Evolutionary conservation across 1,140 invertebrate species (phyloP).

Genomic region (Trissolcus basalis): DNA sequence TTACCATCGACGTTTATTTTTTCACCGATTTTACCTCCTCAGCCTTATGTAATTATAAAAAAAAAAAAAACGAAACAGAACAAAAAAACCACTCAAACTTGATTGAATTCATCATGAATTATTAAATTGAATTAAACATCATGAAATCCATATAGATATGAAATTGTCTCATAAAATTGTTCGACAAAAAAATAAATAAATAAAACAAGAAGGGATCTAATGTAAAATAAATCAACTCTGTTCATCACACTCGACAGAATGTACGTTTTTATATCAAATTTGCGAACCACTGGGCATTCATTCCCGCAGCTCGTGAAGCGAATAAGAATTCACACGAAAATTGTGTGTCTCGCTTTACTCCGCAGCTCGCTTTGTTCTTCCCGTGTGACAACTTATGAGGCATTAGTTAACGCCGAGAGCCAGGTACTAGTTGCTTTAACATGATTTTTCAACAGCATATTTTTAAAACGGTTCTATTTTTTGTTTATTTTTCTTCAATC

Average conservation of each 20-base stretch:
- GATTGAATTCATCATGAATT: too few relatives aligned
- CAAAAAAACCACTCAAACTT: too few relatives aligned
- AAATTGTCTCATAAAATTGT: slow-evolving; percentile 15
- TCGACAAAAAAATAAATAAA: slow-evolving; percentile 5
- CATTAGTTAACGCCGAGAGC: slow-evolving; percentile 37
- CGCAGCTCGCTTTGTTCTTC: slow-evolving; percentile 48
- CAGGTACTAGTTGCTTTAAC: slow-evolving; percentile 37
- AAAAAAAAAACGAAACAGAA: too few relatives aligned
- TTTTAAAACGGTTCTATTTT: background rate
- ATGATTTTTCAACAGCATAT: slow-evolving; percentile 19
- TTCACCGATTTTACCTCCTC: slow-evolving; percentile 1
- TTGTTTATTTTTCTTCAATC: background rate
- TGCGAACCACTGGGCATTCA: slow-evolving; percentile 56
- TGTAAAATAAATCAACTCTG: slow-evolving; percentile 27
- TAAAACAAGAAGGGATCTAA: slow-evolving; percentile 9
- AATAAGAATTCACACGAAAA: slow-evolving; percentile 57
- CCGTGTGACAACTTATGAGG: slow-evolving; percentile 45
- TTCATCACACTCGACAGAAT: slow-evolving; percentile 30
- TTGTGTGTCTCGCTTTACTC: slow-evolving; percentile 55
- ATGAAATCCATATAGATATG: slow-evolving; percentile 4
- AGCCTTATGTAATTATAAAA: background rate
- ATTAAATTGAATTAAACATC: slow-evolving; percentile 5
- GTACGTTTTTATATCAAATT: slow-evolving; percentile 21
- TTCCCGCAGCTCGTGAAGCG: slow-evolving; percentile 50
- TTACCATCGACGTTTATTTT: slow-evolving; percentile 19